Evolutionary conservation across 2,113 vertebrate genomes (phyloP).

Genomic region (Coregonus clupeaformis): DNA sequence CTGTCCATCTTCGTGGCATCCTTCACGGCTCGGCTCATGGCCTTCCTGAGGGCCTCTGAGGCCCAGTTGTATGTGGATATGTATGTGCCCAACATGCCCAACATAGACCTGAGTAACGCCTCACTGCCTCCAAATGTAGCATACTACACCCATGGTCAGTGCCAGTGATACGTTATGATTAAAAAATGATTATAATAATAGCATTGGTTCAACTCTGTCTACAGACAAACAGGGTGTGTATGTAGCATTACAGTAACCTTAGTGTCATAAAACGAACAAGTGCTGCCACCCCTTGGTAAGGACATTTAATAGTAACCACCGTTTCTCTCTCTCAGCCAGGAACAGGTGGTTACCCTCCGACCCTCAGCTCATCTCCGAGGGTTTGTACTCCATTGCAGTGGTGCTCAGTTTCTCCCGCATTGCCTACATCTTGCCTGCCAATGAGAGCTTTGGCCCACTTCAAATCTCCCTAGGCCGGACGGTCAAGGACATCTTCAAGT

Average conservation of each 20-base stretch:
- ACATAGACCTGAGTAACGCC: conserved; percentile 75
- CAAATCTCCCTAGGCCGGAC: conserved; percentile 89
- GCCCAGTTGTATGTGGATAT: conserved; percentile 83
- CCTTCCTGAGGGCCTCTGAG: conserved; percentile 82
- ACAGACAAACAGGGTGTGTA: no score
- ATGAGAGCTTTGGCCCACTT: conserved; percentile 88
- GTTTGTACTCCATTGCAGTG: conserved; percentile 86
- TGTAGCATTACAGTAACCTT: no score
- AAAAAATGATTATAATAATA: no score
- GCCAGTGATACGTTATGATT: not conserved
- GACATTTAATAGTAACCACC: no score
- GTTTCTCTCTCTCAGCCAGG: conserved; percentile 75
- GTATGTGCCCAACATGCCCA: conserved; percentile 74
- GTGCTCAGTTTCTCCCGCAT: conserved; percentile 89
- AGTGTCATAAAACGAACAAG: no score
- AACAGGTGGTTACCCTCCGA: conserved; percentile 90
- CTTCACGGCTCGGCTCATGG: conserved; percentile 84
- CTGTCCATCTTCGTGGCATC: conserved; percentile 86
- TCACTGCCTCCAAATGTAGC: conserved; percentile 83
- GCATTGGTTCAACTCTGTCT: no score
- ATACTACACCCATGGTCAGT: conserved; percentile 83
- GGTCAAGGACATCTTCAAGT: conserved; percentile 91
- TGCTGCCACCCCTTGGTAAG: no score
- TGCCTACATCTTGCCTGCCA: conserved; percentile 85
- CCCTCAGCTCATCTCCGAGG: conserved; percentile 90